Conservation (phyloP, 1,140 invertebrate genomes). For the Onthophagus taurus region DNA sequence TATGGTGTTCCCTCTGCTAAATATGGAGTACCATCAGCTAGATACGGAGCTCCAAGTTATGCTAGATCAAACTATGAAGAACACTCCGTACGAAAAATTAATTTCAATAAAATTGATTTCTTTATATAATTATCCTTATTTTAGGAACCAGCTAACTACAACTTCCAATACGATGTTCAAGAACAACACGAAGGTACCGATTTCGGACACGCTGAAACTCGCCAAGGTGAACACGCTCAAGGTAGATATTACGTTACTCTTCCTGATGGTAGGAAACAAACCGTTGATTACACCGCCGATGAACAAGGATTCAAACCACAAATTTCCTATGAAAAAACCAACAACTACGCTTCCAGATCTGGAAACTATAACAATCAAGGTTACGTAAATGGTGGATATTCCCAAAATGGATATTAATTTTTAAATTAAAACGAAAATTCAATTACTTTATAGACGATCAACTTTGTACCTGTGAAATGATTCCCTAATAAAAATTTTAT, state of each 20-base stretch:
- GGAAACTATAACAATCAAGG: no score
- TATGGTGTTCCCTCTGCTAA: no score
- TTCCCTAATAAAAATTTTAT: no score
- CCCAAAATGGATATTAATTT: no score
- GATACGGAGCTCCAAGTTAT: background rate
- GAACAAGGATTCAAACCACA: conserved; percentile 40
- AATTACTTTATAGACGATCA: no score
- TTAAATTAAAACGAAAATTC: no score
- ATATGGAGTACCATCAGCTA: no score
- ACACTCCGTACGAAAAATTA: background rate
- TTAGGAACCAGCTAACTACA: conserved; percentile 37
- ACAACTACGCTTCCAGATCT: no score
- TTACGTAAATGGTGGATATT: no score
- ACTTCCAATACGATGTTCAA: conserved; percentile 40
- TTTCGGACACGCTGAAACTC: conserved; percentile 39
- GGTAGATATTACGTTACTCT: conserved; percentile 39
- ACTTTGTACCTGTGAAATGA: no score
- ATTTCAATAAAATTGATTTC: background rate
- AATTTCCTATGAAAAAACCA: conserved; percentile 33
- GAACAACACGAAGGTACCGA: conserved; percentile 34
- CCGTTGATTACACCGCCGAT: conserved; percentile 39
- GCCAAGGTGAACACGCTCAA: conserved; percentile 35
- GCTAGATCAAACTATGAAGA: no score
- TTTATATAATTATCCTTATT: no score
- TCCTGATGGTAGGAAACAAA: conserved; percentile 40